A percentile compares a stretch with the other conserved stretches of the same genome.
phyloP scores from a whole-genome alignment of 2,797 vertebrate species.

The Gymnodraco acuticeps region DNA sequence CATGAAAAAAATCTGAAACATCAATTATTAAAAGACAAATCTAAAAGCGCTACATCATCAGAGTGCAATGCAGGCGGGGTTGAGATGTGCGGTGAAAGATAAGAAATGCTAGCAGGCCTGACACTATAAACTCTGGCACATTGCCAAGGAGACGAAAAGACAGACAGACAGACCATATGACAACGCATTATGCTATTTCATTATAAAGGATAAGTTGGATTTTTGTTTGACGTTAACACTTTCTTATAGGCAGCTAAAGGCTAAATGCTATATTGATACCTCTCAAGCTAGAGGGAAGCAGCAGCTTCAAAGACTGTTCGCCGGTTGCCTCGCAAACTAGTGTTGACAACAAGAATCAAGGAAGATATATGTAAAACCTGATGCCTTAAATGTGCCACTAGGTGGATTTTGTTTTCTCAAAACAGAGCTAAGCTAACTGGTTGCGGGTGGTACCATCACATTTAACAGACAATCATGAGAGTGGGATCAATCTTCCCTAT shows the following conservation, averaged over 20 bases:
- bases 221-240: neutral
- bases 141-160: slow-evolving; percentile 47
- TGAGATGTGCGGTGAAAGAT: slow-evolving; percentile 5
- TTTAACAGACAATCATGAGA: neutral
- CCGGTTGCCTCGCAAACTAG: neutral
- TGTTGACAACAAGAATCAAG: neutral
- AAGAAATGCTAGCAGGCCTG: slow-evolving; percentile 37
- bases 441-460: neutral
- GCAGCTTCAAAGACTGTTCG: neutral
- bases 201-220: neutral
- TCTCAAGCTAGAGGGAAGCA: too few species aligned
- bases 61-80: neutral
- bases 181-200: neutral
- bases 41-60: slow-evolving; percentile 78
- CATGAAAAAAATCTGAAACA: slow-evolving; percentile 66
- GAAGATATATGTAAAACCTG: neutral
- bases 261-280: neutral
- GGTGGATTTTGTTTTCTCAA: too few species aligned
- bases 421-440: neutral
- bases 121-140: slow-evolving; percentile 37
- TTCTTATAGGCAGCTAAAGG: neutral
- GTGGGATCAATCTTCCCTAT: neutral
- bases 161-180: slow-evolving; percentile 4
- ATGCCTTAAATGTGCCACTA: neutral
- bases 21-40: slow-evolving; percentile 77